phyloP scores from a whole-genome alignment of 2,797 vertebrate species.

The Dallia pectoralis region DNA sequence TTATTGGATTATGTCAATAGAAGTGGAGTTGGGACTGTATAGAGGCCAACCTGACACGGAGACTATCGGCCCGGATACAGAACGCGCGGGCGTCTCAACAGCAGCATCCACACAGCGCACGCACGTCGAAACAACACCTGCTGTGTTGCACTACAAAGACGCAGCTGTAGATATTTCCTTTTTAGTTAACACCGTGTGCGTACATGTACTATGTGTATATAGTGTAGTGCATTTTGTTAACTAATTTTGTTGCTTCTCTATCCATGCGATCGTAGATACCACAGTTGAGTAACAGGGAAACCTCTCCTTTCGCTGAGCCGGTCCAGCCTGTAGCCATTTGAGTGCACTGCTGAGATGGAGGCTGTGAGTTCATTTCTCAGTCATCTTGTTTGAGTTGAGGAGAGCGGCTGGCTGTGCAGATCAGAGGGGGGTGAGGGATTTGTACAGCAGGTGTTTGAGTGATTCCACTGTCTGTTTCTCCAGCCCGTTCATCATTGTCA shows the following conservation, averaged over 20 bases:
- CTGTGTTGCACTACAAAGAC: background rate
- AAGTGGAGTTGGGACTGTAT: constrained; percentile 22
- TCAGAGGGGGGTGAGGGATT: background rate
- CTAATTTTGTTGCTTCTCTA: background rate
- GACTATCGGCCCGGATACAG: background rate
- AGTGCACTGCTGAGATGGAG: background rate
- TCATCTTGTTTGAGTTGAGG: constrained; percentile 69
- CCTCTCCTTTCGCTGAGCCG: constrained; percentile 30
- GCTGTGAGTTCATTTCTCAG: constrained; percentile 37
- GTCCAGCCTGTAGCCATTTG: constrained; percentile 28
- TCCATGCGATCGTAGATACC: constrained; percentile 24
- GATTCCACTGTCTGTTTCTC: constrained; percentile 58
- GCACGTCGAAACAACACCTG: background rate
- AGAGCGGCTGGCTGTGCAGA: constrained; percentile 45
- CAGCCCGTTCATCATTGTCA: constrained; percentile 71
- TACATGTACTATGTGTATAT: no score
- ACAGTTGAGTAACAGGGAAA: constrained; percentile 24
- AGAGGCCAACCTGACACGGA: constrained; percentile 9
- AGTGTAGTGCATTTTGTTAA: background rate
- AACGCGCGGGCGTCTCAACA: background rate
- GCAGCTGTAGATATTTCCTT: background rate
- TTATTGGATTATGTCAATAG: constrained; percentile 42
- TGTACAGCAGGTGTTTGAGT: constrained; percentile 65
- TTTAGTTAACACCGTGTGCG: background rate
- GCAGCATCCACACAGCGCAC: background rate